Conservation (phyloP, 1,140 invertebrate species). For the Bombus sibiricus region DNA sequence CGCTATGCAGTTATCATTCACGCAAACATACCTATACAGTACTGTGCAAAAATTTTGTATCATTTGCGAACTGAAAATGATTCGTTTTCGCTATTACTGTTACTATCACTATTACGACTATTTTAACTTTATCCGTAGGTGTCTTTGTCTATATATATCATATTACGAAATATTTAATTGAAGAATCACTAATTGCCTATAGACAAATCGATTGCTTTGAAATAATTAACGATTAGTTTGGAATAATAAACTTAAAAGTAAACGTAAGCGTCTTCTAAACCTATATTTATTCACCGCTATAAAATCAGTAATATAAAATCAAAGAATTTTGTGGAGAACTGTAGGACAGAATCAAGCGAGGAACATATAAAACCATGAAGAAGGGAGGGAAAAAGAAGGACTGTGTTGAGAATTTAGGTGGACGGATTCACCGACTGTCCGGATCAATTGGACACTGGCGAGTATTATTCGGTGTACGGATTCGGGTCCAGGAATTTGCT, state of each 20-base stretch:
- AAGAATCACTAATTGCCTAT: no score
- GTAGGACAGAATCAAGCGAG: background rate
- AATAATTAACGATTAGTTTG: no score
- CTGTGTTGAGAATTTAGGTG: conserved; percentile 33
- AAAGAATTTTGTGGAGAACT: background rate
- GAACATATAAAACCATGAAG: background rate
- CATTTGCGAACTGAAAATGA: background rate
- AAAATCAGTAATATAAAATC: no score
- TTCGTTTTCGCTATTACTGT: background rate
- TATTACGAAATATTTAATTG: no score
- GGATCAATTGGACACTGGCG: conserved; percentile 48
- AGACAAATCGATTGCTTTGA: no score
- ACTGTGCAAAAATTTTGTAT: background rate
- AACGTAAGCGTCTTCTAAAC: no score
- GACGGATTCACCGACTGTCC: conserved; percentile 40
- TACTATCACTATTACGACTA: no score
- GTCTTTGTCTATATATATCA: no score
- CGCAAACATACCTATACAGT: background rate
- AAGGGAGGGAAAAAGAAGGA: background rate
- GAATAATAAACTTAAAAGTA: no score
- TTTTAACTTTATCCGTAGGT: no score
- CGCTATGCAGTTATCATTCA: no score
- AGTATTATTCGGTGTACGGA: conserved; percentile 45
- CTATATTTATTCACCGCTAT: no score
- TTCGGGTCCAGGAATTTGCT: conserved; percentile 40